These are phyloP conservation scores for Nematolebias whitei DNA, from an alignment of 2,113 vertebrate species.

Conservation along the genomic window DNA sequence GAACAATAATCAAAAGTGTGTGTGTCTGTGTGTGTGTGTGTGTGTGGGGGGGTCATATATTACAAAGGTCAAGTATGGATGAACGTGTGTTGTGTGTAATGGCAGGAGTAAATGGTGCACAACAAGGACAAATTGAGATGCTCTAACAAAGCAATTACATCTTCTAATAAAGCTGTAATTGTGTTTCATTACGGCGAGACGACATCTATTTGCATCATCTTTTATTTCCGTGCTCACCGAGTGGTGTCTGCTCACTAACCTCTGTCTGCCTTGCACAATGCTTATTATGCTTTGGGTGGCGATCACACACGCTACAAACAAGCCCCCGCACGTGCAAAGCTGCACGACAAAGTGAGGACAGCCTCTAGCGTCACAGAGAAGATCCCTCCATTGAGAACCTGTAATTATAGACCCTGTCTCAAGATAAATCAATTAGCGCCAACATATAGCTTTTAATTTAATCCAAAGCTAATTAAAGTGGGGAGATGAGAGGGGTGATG, in stretches of 20 bases:
- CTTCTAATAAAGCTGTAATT: slow-evolving; percentile 79
- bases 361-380: slow-evolving; percentile 54
- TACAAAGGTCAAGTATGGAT: slow-evolving; percentile 72
- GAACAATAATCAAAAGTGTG: slow-evolving; percentile 61
- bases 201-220: slow-evolving; percentile 73
- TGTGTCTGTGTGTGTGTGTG: too few species aligned
- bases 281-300: slow-evolving; percentile 61
- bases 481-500: slow-evolving; percentile 43
- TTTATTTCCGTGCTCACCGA: slow-evolving; percentile 67
- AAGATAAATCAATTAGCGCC: slow-evolving; percentile 82
- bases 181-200: slow-evolving; percentile 74
- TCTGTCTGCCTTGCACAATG: slow-evolving; percentile 70
- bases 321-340: slow-evolving; percentile 15
- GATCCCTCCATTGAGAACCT: slow-evolving; percentile 79
- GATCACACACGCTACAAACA: slow-evolving; percentile 57
- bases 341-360: slow-evolving; percentile 55
- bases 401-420: slow-evolving; percentile 81
- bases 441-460: slow-evolving; percentile 83
- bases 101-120: slow-evolving; percentile 63
- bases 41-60: slow-evolving; percentile 50
- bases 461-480: slow-evolving; percentile 80
- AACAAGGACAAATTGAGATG: slow-evolving; percentile 76
- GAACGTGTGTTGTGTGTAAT: slow-evolving; percentile 63
- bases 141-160: slow-evolving; percentile 79
- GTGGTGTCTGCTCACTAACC: slow-evolving; percentile 64